Percentiles rank a stretch among this genome's conserved stretches.
These are phyloP conservation scores for Folsomia manolachei DNA, from an alignment of 2,888 invertebrate species.

Conservation along the genomic window DNA sequence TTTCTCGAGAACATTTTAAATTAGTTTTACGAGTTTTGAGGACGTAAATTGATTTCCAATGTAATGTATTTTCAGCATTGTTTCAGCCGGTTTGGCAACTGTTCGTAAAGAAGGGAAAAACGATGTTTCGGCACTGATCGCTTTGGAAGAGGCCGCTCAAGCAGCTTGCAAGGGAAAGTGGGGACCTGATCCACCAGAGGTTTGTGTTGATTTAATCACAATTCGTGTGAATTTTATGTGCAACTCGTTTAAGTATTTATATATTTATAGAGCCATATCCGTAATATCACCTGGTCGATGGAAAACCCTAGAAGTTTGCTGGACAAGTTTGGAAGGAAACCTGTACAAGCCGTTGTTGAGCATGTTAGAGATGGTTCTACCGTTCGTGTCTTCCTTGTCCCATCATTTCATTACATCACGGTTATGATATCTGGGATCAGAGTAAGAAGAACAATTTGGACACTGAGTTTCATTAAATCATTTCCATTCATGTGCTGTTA, in stretches of 20 bases:
- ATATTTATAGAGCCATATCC: conserved; percentile 65
- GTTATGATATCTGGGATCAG: conserved; percentile 93
- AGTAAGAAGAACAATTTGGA: conserved; percentile 56
- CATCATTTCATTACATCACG: conserved; percentile 86
- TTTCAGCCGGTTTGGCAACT: conserved; percentile 84
- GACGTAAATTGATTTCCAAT: too few relatives aligned
- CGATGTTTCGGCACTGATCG: conserved; percentile 68
- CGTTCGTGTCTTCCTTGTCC: conserved; percentile 83
- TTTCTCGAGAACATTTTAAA: too few relatives aligned
- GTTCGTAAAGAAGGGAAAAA: conserved; percentile 71
- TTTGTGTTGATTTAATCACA: conserved; percentile 11
- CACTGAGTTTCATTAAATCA: background rate
- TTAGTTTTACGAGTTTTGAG: too few relatives aligned
- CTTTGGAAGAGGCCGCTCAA: conserved; percentile 87
- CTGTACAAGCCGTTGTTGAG: conserved; percentile 89
- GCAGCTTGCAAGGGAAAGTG: conserved; percentile 82
- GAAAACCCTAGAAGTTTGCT: conserved; percentile 81
- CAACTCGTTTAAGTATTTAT: conserved; percentile 14
- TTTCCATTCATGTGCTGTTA: conserved; percentile 3
- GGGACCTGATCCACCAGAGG: conserved; percentile 54
- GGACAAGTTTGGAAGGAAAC: conserved; percentile 79
- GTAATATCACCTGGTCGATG: conserved; percentile 83
- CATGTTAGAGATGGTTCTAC: conserved; percentile 97
- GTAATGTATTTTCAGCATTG: too few relatives aligned
- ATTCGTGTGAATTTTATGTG: too few relatives aligned